phyloP scores from a whole-genome alignment of 2,113 vertebrate genomes.

The Brachyhypopomus occidentalis region DNA sequence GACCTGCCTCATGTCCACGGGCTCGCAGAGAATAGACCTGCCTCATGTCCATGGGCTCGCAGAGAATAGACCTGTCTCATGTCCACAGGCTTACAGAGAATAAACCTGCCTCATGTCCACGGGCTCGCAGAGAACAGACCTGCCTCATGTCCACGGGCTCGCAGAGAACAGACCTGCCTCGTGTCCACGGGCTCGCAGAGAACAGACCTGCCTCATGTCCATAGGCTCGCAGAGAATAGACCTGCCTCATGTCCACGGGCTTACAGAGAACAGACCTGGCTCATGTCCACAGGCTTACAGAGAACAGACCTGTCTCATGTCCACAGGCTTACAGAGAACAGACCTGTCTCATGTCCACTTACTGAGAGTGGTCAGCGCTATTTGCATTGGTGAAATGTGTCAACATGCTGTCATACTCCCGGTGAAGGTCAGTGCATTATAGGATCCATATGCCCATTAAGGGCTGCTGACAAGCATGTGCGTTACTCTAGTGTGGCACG shows the following conservation, averaged over 20 bases:
- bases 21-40: no score
- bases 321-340: no score
- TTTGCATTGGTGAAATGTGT: neutral
- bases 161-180: neutral
- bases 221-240: neutral
- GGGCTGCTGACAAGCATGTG: constrained; percentile 12
- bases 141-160: neutral
- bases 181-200: neutral
- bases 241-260: neutral
- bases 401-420: neutral
- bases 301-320: neutral
- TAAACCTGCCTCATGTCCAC: no score
- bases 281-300: neutral
- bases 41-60: no score
- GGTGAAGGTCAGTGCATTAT: constrained; percentile 9
- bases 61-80: no score
- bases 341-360: neutral
- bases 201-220: neutral
- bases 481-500: constrained; percentile 21
- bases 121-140: no score
- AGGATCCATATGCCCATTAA: constrained; percentile 16
- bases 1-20: no score
- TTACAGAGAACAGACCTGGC: neutral
- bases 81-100: no score
- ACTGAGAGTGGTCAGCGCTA: neutral